Percentiles rank a stretch among this genome's conserved stretches.
Conservation (phyloP, 1,140 invertebrate species). For the Drosophila gunungcola region DNA sequence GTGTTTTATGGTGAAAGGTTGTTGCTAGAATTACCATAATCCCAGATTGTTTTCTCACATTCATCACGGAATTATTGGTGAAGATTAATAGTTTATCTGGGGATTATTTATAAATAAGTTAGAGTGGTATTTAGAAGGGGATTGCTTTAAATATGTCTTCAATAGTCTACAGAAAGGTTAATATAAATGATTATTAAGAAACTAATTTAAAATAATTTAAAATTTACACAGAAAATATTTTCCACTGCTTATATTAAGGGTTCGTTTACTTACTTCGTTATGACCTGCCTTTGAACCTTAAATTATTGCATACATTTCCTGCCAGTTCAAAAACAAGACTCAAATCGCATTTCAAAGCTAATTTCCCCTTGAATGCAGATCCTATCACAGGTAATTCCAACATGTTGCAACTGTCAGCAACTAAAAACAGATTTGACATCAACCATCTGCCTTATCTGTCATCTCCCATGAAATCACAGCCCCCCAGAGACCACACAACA, state of each 20-base stretch:
- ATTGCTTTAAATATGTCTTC: neutral
- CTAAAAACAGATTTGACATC: slow-evolving; percentile 25
- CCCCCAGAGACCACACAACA: slow-evolving; percentile 30
- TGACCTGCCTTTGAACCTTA: neutral
- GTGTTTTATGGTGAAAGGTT: slow-evolving; percentile 33
- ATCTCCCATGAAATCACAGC: slow-evolving; percentile 27
- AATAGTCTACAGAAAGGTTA: too few relatives aligned
- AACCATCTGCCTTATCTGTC: slow-evolving; percentile 25
- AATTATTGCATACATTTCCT: slow-evolving; percentile 1
- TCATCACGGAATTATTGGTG: slow-evolving; percentile 26
- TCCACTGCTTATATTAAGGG: too few relatives aligned
- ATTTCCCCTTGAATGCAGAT: slow-evolving; percentile 20
- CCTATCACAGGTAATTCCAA: slow-evolving; percentile 32
- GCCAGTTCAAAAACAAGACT: slow-evolving; percentile 26
- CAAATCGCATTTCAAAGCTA: slow-evolving; percentile 23
- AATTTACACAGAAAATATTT: too few relatives aligned
- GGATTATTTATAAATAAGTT: slow-evolving; percentile 1
- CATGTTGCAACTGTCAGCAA: slow-evolving; percentile 29
- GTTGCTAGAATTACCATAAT: slow-evolving; percentile 37
- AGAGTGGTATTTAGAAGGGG: neutral
- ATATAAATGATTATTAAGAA: too few relatives aligned
- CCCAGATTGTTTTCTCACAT: slow-evolving; percentile 36
- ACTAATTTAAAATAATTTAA: too few relatives aligned
- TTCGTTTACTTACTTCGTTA: slow-evolving; percentile 4
- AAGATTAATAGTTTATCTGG: slow-evolving; percentile 25